phyloP scores from a whole-genome alignment of 2,888 invertebrate genomes.

The Dioctria rufipes region DNA sequence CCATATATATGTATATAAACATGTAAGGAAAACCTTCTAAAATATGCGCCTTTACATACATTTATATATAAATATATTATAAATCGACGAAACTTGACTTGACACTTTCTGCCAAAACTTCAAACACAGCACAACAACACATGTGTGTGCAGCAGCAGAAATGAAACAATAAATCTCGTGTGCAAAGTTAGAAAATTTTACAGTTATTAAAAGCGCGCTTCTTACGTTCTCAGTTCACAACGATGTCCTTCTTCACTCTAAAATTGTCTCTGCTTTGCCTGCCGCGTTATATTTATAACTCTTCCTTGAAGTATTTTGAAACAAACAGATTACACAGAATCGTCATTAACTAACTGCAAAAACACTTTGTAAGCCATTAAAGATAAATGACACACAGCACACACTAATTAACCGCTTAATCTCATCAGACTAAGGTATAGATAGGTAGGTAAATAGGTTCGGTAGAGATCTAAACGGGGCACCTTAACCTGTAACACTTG shows the following conservation, averaged over 20 bases:
- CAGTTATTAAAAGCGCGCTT: not conserved
- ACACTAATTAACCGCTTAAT: slow-evolving; percentile 38
- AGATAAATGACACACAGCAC: slow-evolving; percentile 11
- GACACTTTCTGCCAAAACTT: slow-evolving; percentile 1
- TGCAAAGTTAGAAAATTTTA: not conserved
- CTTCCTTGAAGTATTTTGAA: not conserved
- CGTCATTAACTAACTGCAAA: slow-evolving; percentile 29
- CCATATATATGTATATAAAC: too few relatives aligned
- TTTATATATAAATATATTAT: not conserved
- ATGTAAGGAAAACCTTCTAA: too few relatives aligned
- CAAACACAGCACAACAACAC: not conserved
- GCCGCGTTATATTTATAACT: too few relatives aligned
- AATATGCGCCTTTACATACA: not conserved
- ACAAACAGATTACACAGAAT: slow-evolving; percentile 16
- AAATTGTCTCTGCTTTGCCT: not conserved
- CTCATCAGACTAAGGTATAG: not conserved
- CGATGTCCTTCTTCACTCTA: not conserved
- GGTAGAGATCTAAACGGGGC: not conserved
- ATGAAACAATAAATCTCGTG: slow-evolving; percentile 29
- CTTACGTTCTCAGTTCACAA: not conserved
- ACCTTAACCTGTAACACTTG: slow-evolving; percentile 5
- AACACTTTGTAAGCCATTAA: slow-evolving; percentile 25
- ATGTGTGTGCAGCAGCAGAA: not conserved
- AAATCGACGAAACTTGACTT: not conserved
- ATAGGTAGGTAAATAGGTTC: too few relatives aligned